Evolutionary conservation across 2,113 vertebrate genomes (phyloP).

Genomic region (Passer domesticus): DNA sequence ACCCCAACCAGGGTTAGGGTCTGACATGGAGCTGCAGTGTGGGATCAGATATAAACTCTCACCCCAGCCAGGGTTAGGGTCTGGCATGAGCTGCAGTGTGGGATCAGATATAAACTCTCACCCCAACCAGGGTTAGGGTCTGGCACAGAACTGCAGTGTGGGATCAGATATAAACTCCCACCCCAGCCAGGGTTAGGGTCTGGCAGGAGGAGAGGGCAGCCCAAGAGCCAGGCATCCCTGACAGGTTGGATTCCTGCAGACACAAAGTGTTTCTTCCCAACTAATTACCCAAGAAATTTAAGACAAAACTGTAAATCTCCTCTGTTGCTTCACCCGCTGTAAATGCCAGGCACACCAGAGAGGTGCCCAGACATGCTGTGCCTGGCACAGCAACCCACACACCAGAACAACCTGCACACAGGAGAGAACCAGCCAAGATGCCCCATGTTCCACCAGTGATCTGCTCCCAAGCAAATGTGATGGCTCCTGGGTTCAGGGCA

Average conservation of each 20-base stretch:
- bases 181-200: fast-evolving
- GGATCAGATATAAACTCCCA: neutral
- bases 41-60: neutral
- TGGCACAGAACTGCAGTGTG: neutral
- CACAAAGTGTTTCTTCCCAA: neutral
- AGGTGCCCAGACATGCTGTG: neutral
- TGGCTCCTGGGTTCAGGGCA: neutral
- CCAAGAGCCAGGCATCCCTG: neutral
- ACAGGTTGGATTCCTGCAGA: neutral
- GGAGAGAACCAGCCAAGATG: neutral
- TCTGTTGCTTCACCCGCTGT: neutral
- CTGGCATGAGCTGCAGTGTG: neutral
- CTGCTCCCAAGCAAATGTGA: neutral
- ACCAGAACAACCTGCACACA: neutral
- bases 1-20: fast-evolving
- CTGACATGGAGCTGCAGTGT: neutral
- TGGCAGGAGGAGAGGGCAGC: neutral
- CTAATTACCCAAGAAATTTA: neutral
- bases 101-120: neutral
- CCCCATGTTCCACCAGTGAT: neutral
- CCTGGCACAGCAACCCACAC: neutral
- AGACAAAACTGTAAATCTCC: neutral
- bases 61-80: fast-evolving
- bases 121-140: fast-evolving
- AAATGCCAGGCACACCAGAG: neutral